Evolutionary conservation across 2,888 invertebrate species (phyloP).

Genomic region (Glyphotaelius pellucidus): DNA sequence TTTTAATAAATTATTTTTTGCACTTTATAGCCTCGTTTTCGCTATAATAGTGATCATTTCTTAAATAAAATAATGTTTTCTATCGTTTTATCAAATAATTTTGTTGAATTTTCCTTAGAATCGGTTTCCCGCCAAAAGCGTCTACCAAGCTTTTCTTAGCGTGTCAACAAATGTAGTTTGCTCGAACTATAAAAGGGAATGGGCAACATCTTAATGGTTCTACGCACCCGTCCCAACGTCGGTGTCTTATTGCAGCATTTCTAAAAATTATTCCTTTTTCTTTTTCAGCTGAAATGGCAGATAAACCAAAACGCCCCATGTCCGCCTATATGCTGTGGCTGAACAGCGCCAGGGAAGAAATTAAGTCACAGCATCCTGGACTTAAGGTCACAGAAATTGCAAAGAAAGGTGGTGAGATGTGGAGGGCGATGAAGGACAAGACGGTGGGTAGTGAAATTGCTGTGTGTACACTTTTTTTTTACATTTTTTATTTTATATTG

Average conservation of each 20-base stretch:
- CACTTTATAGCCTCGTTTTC: slow-evolving; percentile 56
- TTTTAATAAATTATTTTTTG: slow-evolving; percentile 68
- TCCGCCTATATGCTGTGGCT: slow-evolving; percentile 98
- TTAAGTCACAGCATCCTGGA: slow-evolving; percentile 94
- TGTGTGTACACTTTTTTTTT: slow-evolving; percentile 75
- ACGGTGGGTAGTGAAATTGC: slow-evolving; percentile 79
- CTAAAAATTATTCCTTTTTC: slow-evolving; percentile 17
- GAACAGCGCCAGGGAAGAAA: slow-evolving; percentile 90
- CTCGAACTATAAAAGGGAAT: slow-evolving; percentile 46
- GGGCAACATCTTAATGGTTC: neutral
- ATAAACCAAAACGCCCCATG: slow-evolving; percentile 95
- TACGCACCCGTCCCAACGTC: neutral
- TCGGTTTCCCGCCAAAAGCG: slow-evolving; percentile 78
- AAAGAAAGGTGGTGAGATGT: slow-evolving; percentile 96
- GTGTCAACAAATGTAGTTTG: slow-evolving; percentile 59
- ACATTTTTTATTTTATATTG: neutral
- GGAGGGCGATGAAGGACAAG: slow-evolving; percentile 94
- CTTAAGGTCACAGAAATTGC: slow-evolving; percentile 94
- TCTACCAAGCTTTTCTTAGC: slow-evolving; percentile 67
- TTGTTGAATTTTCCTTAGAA: slow-evolving; percentile 68
- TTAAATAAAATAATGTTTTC: slow-evolving; percentile 51
- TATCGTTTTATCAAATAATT: slow-evolving; percentile 57
- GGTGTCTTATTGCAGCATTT: slow-evolving; percentile 8
- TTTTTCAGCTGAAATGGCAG: slow-evolving; percentile 79
- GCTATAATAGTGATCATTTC: slow-evolving; percentile 47